Evolutionary conservation across 2,888 invertebrate genomes (phyloP).

Genomic region (Alcis repandata): DNA sequence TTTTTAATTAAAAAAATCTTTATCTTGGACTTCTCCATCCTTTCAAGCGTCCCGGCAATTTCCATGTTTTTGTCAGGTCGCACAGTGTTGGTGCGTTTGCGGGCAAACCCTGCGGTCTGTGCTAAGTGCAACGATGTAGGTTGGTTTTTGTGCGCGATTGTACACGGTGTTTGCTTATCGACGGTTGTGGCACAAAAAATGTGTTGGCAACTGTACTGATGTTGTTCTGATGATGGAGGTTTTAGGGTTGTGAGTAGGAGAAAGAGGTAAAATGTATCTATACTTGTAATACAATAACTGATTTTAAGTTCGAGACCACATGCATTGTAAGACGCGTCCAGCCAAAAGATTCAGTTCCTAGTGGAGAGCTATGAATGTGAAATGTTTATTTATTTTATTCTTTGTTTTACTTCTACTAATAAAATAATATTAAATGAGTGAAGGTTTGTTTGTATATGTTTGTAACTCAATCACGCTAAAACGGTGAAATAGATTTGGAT

Average conservation of each 20-base stretch:
- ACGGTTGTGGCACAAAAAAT: constrained; percentile 56
- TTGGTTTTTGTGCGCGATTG: constrained; percentile 53
- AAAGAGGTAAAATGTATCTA: not conserved
- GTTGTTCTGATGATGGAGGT: not conserved
- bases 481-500: too few relatives aligned
- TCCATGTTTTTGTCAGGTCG: constrained; percentile 36
- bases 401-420: too few relatives aligned
- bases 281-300: not conserved
- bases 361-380: too few relatives aligned
- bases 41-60: constrained; percentile 1
- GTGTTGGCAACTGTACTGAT: constrained; percentile 25
- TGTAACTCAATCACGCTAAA: too few relatives aligned
- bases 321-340: too few relatives aligned
- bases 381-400: too few relatives aligned
- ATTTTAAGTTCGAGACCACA: not conserved
- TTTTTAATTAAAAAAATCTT: too few relatives aligned
- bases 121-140: constrained; percentile 36
- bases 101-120: constrained; percentile 43
- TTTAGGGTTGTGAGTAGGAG: not conserved
- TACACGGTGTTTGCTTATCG: constrained; percentile 56
- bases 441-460: too few relatives aligned
- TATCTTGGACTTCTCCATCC: not conserved
- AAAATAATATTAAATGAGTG: too few relatives aligned
- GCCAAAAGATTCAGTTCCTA: too few relatives aligned
- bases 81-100: constrained; percentile 36